Percentiles rank a stretch among this genome's conserved stretches.
These are phyloP conservation scores for Caenorhabditis tropicalis DNA, from an alignment of 1,140 invertebrate species.

Conservation along the genomic window DNA sequence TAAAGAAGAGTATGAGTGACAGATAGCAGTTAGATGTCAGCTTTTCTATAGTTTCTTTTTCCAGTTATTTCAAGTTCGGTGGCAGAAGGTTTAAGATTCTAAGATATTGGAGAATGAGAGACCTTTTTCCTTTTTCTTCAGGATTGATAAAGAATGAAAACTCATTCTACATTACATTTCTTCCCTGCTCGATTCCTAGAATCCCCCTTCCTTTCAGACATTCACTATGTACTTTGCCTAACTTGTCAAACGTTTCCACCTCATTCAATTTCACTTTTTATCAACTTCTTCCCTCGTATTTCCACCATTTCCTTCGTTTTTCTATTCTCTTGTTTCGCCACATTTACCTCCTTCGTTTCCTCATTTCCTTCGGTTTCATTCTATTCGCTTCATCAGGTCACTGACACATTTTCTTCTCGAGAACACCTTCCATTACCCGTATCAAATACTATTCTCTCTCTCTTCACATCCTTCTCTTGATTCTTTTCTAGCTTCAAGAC, in stretches of 20 bases:
- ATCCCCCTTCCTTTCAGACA: too few species aligned
- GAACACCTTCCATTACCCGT: constrained; percentile 20
- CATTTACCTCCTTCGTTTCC: constrained; percentile 17
- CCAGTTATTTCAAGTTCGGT: too few species aligned
- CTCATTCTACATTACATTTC: too few species aligned
- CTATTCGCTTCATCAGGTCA: constrained; percentile 4
- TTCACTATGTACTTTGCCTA: background rate
- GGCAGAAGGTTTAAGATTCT: too few species aligned
- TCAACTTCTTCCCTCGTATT: background rate
- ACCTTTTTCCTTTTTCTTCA: too few species aligned
- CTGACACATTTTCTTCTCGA: constrained; percentile 24
- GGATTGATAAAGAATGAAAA: too few species aligned
- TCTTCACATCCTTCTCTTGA: background rate
- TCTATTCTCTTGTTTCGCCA: constrained; percentile 32
- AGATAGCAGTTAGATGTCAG: background rate
- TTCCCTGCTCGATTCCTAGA: too few species aligned
- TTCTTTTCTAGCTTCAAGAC: too few species aligned
- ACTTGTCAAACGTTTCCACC: background rate
- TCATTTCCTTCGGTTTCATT: background rate
- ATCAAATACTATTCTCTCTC: background rate
- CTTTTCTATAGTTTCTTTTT: background rate
- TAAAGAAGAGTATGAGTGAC: background rate
- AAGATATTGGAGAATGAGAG: too few species aligned
- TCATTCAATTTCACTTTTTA: constrained; percentile 25
- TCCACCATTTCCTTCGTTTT: background rate